phyloP scores from a whole-genome alignment of 2,797 vertebrate species.

The Menidia menidia region DNA sequence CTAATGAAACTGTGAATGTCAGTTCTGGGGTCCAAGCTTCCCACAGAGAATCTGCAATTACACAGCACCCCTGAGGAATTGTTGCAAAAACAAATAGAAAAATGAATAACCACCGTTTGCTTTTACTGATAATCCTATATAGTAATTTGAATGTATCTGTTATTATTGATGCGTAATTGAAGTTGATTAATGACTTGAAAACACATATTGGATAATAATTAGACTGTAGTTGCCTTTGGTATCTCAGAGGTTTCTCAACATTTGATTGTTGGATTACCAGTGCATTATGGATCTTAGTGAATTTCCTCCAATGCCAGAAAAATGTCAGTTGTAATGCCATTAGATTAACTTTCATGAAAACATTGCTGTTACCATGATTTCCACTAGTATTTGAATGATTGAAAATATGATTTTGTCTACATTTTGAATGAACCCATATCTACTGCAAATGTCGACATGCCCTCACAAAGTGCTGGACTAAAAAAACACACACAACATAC shows the following conservation, averaged over 20 bases:
- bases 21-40: conserved; percentile 36
- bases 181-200: not conserved
- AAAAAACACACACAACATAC: not conserved
- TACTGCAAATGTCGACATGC: not conserved
- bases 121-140: no score
- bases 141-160: not conserved
- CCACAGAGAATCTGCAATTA: conserved; percentile 22
- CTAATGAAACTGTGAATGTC: conserved; percentile 40
- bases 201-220: no score
- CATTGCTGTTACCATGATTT: not conserved
- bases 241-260: no score
- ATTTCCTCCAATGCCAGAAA: no score
- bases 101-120: conserved; percentile 16
- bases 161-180: not conserved
- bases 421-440: not conserved
- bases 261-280: not conserved
- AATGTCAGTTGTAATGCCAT: not conserved
- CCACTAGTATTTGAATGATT: not conserved
- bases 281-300: not conserved
- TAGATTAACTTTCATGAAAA: not conserved
- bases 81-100: no score
- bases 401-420: not conserved
- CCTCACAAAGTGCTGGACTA: not conserved
- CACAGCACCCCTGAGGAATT: no score
- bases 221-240: no score